phyloP scores from a whole-genome alignment of 2,113 vertebrate genomes.

The Petroica traversi region DNA sequence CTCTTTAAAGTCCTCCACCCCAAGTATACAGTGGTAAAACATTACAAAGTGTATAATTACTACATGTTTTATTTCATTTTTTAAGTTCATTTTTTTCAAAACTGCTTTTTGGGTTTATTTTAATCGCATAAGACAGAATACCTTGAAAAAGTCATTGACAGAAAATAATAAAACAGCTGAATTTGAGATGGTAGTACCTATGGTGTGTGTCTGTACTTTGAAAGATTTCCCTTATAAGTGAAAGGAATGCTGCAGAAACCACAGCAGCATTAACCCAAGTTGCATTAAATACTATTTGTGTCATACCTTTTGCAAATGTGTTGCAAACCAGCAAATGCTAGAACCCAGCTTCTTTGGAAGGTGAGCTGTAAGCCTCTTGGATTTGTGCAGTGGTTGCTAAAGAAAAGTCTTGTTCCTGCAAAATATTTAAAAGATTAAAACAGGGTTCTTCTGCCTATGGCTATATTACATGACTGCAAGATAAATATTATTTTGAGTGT shows the following conservation, averaged over 20 bases:
- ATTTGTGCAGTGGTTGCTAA: not conserved
- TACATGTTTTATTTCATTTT: not conserved
- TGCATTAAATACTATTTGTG: not conserved
- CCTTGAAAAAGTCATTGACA: not conserved
- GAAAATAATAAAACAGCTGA: not conserved
- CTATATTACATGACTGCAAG: not conserved
- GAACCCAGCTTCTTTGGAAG: not conserved
- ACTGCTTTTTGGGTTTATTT: not conserved
- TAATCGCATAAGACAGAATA: not conserved
- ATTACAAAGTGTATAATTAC: not conserved
- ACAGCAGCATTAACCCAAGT: not conserved
- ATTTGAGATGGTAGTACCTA: not conserved
- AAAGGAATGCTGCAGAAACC: not conserved
- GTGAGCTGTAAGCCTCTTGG: not conserved
- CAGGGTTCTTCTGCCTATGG: not conserved
- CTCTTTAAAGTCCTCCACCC: not conserved
- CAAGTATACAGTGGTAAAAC: not conserved
- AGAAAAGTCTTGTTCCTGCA: not conserved
- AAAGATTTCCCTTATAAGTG: not conserved
- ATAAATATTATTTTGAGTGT: not conserved
- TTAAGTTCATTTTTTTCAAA: not conserved
- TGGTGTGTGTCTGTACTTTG: not conserved
- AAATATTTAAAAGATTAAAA: not conserved
- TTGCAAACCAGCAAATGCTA: not conserved
- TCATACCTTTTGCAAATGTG: not conserved